Base-by-base conservation (phyloP, 92 coral and sea anemone species). In the Siderastrea radians region DNA sequence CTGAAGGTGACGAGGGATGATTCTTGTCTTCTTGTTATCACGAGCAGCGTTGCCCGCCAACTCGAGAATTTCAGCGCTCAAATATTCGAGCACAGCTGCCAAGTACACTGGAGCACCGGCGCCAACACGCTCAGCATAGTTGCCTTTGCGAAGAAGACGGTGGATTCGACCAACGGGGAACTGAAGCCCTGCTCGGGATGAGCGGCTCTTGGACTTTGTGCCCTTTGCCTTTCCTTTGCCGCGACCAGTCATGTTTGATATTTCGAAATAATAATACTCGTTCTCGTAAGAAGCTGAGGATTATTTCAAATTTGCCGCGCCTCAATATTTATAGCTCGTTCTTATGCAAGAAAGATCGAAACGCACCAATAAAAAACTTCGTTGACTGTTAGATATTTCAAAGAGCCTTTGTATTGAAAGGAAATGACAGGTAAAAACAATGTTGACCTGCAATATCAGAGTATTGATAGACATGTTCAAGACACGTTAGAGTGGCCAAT, bases 141-240 rank as follows among this genome's bases (percentile, higher is more conserved):
- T 93, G 83, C 96, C 96, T 75, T 85, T 90, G 72, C 90, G 88
- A 72, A 92, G 88, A 60, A 88, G 83, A 88, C 95, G 92, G 49
- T 92, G 95, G 81, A 92, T 88, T 46, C 92, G 95, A 79, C 95
- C 95, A 53, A 92, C 95, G 1, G 95, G 95, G 84, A 92, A 92
- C 82, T 92, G 95, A 72, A 92, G 92, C 80, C 95, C 95, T 75
- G 95, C 95, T 78, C 97, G 95, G 75, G 95, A 92, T 83, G 97
- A 94, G 51, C 96, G 98, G 87, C 90, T 95, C 78, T 95, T 95
- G 78, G 98, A 95, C 91, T 95, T 95, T 87, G 91, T 90, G 91
- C 94, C 95, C 88, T 88, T 91, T 76, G 90, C 94, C 58, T 95
- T 95, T 45, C 98, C 98, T 93, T 95, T 95, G 10, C 98, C 98